Evolutionary conservation across 1,140 invertebrate species (phyloP).

Genomic region (Penaeus japonicus): DNA sequence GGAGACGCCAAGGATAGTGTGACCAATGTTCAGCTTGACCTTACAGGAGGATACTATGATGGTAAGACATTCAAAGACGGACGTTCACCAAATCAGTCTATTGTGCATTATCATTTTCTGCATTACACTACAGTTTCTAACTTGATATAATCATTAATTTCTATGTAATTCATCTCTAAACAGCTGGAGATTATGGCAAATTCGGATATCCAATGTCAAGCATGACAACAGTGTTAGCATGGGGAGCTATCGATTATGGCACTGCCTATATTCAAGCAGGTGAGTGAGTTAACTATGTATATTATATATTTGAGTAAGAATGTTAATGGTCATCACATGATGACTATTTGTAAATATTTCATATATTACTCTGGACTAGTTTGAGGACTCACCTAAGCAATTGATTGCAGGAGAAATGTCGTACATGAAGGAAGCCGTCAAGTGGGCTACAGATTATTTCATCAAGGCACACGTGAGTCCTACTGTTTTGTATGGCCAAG

Average conservation of each 20-base stretch:
- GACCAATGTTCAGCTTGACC: constrained; percentile 55
- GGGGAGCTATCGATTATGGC: constrained; percentile 61
- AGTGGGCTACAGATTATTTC: constrained; percentile 73
- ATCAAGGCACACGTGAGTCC: constrained; percentile 70
- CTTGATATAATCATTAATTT: no score
- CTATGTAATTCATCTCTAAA: background rate
- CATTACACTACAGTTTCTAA: no score
- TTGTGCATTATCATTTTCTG: background rate
- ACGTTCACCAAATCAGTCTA: background rate
- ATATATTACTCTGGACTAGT: background rate
- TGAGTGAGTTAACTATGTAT: background rate
- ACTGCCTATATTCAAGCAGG: constrained; percentile 19
- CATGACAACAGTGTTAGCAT: constrained; percentile 61
- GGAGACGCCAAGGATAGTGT: constrained; percentile 62
- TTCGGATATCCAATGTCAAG: constrained; percentile 64
- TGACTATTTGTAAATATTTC: background rate
- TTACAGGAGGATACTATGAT: constrained; percentile 66
- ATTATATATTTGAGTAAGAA: no score
- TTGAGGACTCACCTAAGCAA: background rate
- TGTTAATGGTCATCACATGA: no score
- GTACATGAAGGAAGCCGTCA: constrained; percentile 63
- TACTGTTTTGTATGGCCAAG: constrained; percentile 70
- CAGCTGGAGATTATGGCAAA: constrained; percentile 64
- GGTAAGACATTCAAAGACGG: background rate
- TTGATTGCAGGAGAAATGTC: background rate